A percentile compares a stretch with the other conserved stretches of the same genome.
Evolutionary conservation across 2,888 invertebrate genomes (phyloP).

Genomic region (Tethea ocularis): DNA sequence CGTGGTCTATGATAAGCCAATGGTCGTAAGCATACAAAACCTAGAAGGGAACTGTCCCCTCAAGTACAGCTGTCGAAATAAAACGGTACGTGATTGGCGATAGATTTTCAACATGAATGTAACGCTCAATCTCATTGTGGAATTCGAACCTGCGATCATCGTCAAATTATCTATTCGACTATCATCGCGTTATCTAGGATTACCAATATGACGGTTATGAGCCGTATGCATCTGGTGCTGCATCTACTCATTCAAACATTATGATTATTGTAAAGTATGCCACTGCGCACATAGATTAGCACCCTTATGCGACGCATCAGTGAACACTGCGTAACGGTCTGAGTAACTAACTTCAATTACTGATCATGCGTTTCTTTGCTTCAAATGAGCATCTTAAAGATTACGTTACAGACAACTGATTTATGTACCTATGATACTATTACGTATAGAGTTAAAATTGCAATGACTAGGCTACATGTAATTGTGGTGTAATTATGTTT

Average conservation of each 20-base stretch:
- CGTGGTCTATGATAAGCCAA: too few relatives aligned
- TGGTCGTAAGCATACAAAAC: too few relatives aligned
- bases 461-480: background rate
- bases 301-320: background rate
- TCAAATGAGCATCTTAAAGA: background rate
- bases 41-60: too few relatives aligned
- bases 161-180: too few relatives aligned
- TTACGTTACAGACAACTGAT: background rate
- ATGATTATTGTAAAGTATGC: background rate
- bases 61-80: too few relatives aligned
- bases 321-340: background rate
- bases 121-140: too few relatives aligned
- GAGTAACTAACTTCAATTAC: background rate
- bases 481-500: background rate
- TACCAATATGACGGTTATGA: background rate
- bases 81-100: too few relatives aligned
- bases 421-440: background rate
- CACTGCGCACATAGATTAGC: background rate
- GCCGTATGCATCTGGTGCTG: background rate
- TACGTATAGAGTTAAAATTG: background rate
- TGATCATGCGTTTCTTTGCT: conserved; percentile 1
- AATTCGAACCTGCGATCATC: too few relatives aligned
- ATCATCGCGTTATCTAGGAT: too few relatives aligned
- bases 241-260: background rate
- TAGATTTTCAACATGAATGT: too few relatives aligned